phyloP scores from a whole-genome alignment of 2,888 invertebrate genomes.

The Heliconius sara region DNA sequence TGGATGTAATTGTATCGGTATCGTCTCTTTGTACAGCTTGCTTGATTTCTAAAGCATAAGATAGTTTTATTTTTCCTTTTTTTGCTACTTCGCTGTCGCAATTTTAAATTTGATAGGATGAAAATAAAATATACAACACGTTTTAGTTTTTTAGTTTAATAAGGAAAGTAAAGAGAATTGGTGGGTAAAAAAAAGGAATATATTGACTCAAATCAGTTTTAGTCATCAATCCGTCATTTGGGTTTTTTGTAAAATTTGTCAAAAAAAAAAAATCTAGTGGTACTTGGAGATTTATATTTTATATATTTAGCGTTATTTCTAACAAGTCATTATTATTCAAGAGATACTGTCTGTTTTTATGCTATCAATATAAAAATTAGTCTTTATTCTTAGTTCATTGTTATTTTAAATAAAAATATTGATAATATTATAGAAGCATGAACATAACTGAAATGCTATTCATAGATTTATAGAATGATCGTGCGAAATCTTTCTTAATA shows the following conservation, averaged over 20 bases:
- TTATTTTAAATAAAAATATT: background rate
- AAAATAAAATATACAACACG: background rate
- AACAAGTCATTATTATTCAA: background rate
- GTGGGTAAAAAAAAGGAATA: background rate
- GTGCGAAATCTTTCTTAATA: slow-evolving; percentile 71
- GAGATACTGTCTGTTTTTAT: too few relatives aligned
- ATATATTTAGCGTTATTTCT: too few relatives aligned
- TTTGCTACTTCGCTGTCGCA: background rate
- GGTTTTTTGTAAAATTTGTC: too few relatives aligned
- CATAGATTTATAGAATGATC: slow-evolving; percentile 53
- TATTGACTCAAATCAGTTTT: too few relatives aligned
- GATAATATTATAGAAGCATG: background rate
- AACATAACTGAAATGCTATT: slow-evolving; percentile 22
- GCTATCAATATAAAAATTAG: background rate
- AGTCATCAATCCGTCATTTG: too few relatives aligned
- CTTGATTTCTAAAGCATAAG: slow-evolving; percentile 28
- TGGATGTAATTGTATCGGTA: slow-evolving; percentile 67
- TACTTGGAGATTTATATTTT: too few relatives aligned
- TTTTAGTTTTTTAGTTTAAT: background rate
- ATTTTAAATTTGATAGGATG: background rate
- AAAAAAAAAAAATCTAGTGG: too few relatives aligned
- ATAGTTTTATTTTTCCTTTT: slow-evolving; percentile 9
- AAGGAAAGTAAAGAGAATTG: background rate
- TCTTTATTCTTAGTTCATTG: background rate
- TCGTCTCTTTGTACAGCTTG: slow-evolving; percentile 27